Evolutionary conservation across 2,113 vertebrate species (phyloP).

Genomic region (Lichenostomus cassidix): DNA sequence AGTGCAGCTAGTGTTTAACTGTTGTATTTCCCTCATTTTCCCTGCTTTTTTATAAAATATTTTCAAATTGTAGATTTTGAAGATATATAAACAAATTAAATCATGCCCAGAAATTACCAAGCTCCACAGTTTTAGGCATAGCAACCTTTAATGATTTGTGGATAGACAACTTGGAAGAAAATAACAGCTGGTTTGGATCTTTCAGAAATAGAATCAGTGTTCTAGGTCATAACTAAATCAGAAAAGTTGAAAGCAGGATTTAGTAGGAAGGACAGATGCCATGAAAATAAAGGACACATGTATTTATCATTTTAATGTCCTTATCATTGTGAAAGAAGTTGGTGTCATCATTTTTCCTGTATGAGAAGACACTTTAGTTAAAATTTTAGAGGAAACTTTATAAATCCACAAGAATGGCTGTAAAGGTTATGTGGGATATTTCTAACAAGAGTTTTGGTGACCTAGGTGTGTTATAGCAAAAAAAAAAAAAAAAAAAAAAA

Average conservation of each 20-base stretch:
- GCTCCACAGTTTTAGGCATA: not conserved
- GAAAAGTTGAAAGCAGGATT: not conserved
- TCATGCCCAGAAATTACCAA: conserved; percentile 16
- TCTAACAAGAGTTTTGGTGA: not conserved
- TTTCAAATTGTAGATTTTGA: not conserved
- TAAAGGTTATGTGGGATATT: not conserved
- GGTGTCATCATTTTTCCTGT: not conserved
- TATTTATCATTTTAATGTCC: not conserved
- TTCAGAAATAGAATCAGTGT: not conserved
- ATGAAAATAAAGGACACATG: not conserved
- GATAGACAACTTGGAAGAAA: not conserved
- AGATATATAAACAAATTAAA: conserved; percentile 8
- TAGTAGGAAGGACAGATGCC: not conserved
- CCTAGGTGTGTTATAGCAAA: not conserved
- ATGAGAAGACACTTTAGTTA: not conserved
- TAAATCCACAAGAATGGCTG: not conserved
- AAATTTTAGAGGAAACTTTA: not conserved
- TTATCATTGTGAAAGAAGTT: not conserved
- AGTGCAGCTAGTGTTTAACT: not conserved
- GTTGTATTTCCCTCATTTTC: not conserved
- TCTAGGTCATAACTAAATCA: not conserved
- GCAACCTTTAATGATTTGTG: not conserved
- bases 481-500: not conserved
- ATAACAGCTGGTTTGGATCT: not conserved
- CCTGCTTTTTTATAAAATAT: conserved; percentile 15